Conservation (phyloP, 2,888 invertebrate genomes). For the Acrocyrtus sp. region DNA sequence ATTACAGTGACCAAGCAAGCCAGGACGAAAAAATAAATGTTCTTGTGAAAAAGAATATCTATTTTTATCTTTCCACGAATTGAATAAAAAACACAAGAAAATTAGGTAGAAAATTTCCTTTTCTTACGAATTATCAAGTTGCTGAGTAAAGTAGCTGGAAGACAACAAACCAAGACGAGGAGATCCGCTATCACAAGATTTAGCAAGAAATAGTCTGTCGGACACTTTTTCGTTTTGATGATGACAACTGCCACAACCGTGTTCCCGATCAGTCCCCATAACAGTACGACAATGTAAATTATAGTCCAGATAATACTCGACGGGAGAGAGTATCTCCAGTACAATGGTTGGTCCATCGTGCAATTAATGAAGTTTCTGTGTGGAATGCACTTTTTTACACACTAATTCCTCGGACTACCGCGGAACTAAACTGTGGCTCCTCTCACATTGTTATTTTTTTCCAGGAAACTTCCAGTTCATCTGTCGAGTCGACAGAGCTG, state of each 20-base stretch:
- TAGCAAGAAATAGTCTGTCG: conserved; percentile 71
- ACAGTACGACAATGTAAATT: conserved; percentile 61
- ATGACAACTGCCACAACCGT: conserved; percentile 60
- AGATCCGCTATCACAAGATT: conserved; percentile 72
- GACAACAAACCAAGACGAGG: conserved; percentile 71
- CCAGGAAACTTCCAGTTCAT: too few relatives aligned
- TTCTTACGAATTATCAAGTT: conserved; percentile 71
- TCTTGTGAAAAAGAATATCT: too few relatives aligned
- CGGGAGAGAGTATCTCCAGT: conserved; percentile 59
- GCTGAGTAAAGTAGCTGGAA: conserved; percentile 71
- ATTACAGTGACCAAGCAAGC: too few relatives aligned
- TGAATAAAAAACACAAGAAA: too few relatives aligned
- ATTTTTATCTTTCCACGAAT: too few relatives aligned
- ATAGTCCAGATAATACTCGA: conserved; percentile 59
- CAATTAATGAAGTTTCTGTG: too few relatives aligned
- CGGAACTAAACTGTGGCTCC: too few relatives aligned
- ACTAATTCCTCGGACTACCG: too few relatives aligned
- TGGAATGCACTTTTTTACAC: not conserved
- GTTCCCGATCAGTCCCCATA: conserved; percentile 61
- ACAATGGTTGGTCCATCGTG: conserved; percentile 53
- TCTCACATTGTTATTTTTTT: too few relatives aligned
- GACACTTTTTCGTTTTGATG: conserved; percentile 64
- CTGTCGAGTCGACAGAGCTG: too few relatives aligned
- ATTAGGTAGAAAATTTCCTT: conserved; percentile 50
- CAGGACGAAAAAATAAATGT: too few relatives aligned